Evolutionary conservation across 2,888 invertebrate genomes (phyloP), one percentile per base, ranked within the genome.

Genomic region (Julus scandinavius): DNA sequence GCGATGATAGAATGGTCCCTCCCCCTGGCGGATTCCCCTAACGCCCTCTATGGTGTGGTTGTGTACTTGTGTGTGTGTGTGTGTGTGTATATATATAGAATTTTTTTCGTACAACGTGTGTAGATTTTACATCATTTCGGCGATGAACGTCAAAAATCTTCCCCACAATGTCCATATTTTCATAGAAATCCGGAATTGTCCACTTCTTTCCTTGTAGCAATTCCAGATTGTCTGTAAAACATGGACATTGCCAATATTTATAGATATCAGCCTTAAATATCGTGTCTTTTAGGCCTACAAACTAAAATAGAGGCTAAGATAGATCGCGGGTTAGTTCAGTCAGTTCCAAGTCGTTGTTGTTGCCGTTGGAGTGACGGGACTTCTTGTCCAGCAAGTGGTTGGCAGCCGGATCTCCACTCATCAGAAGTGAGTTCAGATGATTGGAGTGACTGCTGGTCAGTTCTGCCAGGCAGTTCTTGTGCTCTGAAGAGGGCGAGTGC

Each of bases 321-420:
- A 41, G 86, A 40, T 86, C 29, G 4, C 45, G 49, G 41, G 88
- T 88, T 7, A 89, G 49, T 54, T 89, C 89, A 17, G 85, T 88
- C 88, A 89, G 85, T 84, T 90, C 90, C 17, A 89, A 84, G 85
- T 90, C 90, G 87, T 90, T 90, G 88, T 90, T 90, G 89, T 90
- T 90, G 80, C 90, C 90, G 83, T 90, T 90, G 84, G 83, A 88
- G 54, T 50, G 49, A 6, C 49, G 29, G 15, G 38, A 40, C 85
- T 88, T 83, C 88, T 83, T 88, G 20, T 88, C 84, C 15, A 85
- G 40, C 17, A 85, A 29, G 29, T 88, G 88, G 50, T 88, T 88
- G 40, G 85, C 45, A 9, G 87, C 40, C 2, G 87, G 87, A 38
- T 87, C 87, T 3, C 50, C 29, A 7, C 50, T 50, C 49, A 50